Evolutionary conservation across 2,113 vertebrate genomes (phyloP).

Genomic region (Calidris pygmaea): DNA sequence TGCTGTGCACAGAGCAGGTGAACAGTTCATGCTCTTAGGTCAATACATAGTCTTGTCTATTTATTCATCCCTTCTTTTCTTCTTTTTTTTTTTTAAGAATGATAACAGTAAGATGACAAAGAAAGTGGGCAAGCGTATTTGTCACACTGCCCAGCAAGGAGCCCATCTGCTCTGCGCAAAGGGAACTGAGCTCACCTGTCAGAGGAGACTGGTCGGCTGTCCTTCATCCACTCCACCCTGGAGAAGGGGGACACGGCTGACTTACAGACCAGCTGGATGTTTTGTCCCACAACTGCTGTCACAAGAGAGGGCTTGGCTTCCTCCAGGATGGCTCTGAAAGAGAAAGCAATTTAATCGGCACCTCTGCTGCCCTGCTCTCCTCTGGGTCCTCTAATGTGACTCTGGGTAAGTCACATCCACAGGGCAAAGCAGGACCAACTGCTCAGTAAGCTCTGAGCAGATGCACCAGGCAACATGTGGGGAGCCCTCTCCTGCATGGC

Average conservation of each 20-base stretch:
- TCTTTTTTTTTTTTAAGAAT: not conserved
- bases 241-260: slow-evolving; percentile 67
- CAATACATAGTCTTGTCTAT: not conserved
- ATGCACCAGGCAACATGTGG: not conserved
- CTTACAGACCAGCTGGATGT: slow-evolving; percentile 83
- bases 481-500: not conserved
- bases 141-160: not conserved
- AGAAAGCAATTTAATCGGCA: not conserved
- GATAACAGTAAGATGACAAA: not conserved
- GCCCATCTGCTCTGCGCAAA: not conserved
- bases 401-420: not conserved
- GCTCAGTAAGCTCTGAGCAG: not conserved
- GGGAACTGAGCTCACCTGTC: slow-evolving; percentile 76
- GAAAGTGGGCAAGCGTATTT: not conserved
- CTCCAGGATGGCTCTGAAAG: slow-evolving; percentile 78
- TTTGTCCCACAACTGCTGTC: slow-evolving; percentile 82
- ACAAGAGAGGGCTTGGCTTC: slow-evolving; percentile 78
- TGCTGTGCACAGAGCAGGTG: not conserved
- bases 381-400: not conserved
- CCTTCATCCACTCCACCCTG: slow-evolving; percentile 85
- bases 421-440: not conserved
- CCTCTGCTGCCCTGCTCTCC: not conserved
- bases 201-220: slow-evolving; percentile 74
- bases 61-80: not conserved
- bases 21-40: not conserved